A percentile compares a stretch with the other conserved stretches of the same genome.
Conservation (phyloP, 2,797 vertebrate genomes). For the Crocidura indochinensis region DNA sequence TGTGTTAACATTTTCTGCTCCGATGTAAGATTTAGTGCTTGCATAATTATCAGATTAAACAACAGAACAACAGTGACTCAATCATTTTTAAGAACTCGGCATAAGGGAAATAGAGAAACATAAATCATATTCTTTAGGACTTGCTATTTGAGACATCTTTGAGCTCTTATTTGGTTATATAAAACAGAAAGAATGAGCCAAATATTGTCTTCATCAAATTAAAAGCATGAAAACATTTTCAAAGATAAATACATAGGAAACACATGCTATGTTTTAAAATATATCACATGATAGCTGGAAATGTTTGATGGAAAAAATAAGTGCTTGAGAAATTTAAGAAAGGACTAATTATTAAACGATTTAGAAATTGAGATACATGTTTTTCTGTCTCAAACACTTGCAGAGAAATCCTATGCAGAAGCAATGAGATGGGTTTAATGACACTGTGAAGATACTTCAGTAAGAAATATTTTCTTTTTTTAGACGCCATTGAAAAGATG, state of each 20-base stretch:
- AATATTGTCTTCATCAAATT: conserved; percentile 76
- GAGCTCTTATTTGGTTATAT: conserved; percentile 79
- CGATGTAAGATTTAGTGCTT: conserved; percentile 90
- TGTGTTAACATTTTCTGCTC: conserved; percentile 92
- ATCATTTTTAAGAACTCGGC: conserved; percentile 83
- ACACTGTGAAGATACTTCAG: background rate
- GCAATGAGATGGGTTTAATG: background rate
- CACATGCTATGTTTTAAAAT: conserved; percentile 41
- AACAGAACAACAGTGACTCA: conserved; percentile 90
- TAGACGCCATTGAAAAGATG: background rate
- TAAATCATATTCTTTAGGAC: conserved; percentile 84
- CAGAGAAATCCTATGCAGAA: background rate
- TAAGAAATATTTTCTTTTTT: background rate
- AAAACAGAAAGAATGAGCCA: conserved; percentile 76
- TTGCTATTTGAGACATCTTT: conserved; percentile 83
- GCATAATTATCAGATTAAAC: conserved; percentile 92
- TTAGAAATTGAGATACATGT: conserved; percentile 1
- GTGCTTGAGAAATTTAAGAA: conserved; percentile 17
- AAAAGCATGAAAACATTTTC: conserved; percentile 59
- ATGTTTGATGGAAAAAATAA: conserved; percentile 47
- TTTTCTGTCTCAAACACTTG: conserved; percentile 53
- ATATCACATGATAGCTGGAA: conserved; percentile 24
- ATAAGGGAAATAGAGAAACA: conserved; percentile 85
- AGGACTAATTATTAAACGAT: conserved; percentile 11
- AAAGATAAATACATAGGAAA: conserved; percentile 63